Conservation (phyloP, 2,797 vertebrate genomes). For the Knipowitschia caucasica region DNA sequence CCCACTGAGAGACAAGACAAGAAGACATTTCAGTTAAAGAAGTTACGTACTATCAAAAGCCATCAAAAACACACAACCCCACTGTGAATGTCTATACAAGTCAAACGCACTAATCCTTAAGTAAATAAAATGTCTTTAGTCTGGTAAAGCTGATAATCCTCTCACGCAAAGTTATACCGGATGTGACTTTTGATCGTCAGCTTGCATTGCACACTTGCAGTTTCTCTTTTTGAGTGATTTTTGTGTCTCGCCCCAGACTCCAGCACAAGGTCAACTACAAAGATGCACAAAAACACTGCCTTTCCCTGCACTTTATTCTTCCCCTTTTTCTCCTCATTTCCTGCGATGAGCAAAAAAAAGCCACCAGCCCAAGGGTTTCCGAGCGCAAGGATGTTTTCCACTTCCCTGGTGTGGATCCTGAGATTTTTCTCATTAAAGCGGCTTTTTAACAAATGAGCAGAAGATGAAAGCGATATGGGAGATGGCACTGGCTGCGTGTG, state of each 20-base stretch:
- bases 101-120: too few relatives aligned
- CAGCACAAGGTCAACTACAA: constrained; percentile 47
- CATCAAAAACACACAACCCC: too few relatives aligned
- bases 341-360: constrained; percentile 34
- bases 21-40: too few relatives aligned
- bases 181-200: background rate
- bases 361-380: constrained; percentile 51
- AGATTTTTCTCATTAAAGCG: constrained; percentile 61
- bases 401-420: constrained; percentile 56
- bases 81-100: too few relatives aligned
- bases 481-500: constrained; percentile 39
- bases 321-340: constrained; percentile 30
- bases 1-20: too few relatives aligned
- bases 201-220: constrained; percentile 1
- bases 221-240: constrained; percentile 21
- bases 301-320: constrained; percentile 12
- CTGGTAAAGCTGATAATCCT: background rate
- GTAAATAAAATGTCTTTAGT: too few relatives aligned
- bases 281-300: constrained; percentile 27
- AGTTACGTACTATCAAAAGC: too few relatives aligned
- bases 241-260: constrained; percentile 8
- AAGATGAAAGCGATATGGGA: constrained; percentile 49
- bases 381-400: constrained; percentile 55
- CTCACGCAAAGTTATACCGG: background rate
- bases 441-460: constrained; percentile 49